A percentile compares a stretch with the other conserved stretches of the same genome.
Conservation (phyloP, 2,797 vertebrate genomes). For the Pygocentrus nattereri region DNA sequence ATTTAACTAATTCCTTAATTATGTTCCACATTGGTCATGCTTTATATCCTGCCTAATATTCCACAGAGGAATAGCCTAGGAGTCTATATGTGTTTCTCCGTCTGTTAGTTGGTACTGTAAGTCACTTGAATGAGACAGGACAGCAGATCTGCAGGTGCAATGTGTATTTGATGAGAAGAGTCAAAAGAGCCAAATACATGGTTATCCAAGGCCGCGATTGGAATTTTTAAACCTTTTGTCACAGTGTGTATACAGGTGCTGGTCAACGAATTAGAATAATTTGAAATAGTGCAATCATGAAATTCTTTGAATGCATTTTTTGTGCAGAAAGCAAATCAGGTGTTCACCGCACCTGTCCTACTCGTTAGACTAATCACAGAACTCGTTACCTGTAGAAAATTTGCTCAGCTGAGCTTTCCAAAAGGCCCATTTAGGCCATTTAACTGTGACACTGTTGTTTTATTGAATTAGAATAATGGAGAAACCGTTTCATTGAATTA, state of each 20-base stretch:
- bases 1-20: neutral
- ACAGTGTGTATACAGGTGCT: neutral
- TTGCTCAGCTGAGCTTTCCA: too few species aligned
- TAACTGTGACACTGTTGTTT: too few species aligned
- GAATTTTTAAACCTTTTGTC: constrained; percentile 20
- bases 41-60: neutral
- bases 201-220: neutral
- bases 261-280: too few species aligned
- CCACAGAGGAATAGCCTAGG: neutral
- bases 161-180: neutral
- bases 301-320: too few species aligned
- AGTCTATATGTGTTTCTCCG: neutral
- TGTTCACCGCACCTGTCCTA: too few species aligned
- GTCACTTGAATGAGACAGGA: neutral
- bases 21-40: neutral
- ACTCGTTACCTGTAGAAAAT: too few species aligned
- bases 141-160: neutral
- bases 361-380: too few species aligned
- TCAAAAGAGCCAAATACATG: neutral
- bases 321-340: too few species aligned
- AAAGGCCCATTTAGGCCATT: too few species aligned
- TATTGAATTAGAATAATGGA: too few species aligned
- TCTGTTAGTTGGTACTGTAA: neutral
- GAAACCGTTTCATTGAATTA: too few species aligned
- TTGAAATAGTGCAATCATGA: too few species aligned